These are phyloP conservation scores for Cyanoramphus novaezelandiae DNA, from an alignment of 2,113 vertebrate genomes.

Conservation along the genomic window DNA sequence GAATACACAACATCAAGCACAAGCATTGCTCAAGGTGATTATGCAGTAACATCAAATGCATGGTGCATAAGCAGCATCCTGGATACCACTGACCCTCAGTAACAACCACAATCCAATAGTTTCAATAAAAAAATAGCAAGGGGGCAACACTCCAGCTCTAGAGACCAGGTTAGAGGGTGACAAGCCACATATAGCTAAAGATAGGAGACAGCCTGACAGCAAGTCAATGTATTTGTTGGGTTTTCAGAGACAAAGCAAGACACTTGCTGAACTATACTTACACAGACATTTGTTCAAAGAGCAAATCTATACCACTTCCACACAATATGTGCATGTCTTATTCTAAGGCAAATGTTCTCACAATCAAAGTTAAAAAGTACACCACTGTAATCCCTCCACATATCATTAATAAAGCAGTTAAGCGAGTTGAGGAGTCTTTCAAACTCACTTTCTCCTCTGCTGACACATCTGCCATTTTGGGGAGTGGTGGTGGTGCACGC, in stretches of 20 bases:
- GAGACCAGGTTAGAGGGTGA: background rate
- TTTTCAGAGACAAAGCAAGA: background rate
- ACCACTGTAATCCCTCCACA: background rate
- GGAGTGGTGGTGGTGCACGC: conserved; percentile 81
- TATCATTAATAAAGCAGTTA: background rate
- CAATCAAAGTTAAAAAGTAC: background rate
- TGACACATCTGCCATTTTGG: conserved; percentile 89
- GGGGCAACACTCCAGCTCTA: background rate
- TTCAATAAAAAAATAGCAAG: background rate
- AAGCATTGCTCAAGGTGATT: background rate
- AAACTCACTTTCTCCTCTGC: conserved; percentile 90
- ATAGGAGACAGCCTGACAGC: background rate
- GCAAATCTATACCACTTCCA: background rate
- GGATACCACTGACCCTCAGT: background rate
- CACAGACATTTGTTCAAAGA: background rate
- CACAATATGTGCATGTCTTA: background rate
- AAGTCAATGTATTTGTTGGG: fast-evolving
- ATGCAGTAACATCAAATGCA: background rate
- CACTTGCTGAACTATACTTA: background rate
- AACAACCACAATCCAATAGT: background rate
- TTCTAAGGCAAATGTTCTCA: background rate
- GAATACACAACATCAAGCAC: background rate
- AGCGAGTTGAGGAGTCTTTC: background rate
- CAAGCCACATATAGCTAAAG: background rate
- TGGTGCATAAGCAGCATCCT: background rate